Base-by-base conservation (phyloP, 2,113 vertebrate genomes). In the Gambusia affinis region DNA sequence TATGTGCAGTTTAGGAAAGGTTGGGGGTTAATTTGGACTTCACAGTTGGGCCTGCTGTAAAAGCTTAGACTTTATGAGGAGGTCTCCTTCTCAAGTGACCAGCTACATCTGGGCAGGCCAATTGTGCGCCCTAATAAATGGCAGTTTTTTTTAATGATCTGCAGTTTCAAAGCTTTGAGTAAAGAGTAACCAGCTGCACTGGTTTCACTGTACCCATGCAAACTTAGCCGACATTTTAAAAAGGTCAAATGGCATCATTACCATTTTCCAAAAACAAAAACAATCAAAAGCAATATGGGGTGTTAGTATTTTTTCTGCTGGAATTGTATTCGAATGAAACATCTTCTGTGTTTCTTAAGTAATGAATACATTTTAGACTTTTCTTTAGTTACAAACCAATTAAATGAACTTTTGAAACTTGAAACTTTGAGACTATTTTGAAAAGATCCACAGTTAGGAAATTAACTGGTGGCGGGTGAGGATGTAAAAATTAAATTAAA, bases 81-180 rank as follows among this genome's bases (percentile, higher is more conserved):
- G 82, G 78, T 85, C 76, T 80, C 77, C 78, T 76, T 88, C 89
- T 91, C 86, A 76, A 91, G 83, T 92, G 89, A 91, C 91, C 89
- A 78, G 89, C 90, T 82, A 79, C 91, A 92, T 88, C 90, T 92
- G 91, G 86, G 69, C 82, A 69, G 84, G 68, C 83, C 88, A 88
- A 90, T 87, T 89, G 85, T 82, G 81, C 80, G 74, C 78, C 72
- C 89, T 87, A 87, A 89, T 91, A 92, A 92, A 90, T 66, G 81
- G 87, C 88, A 83, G 82, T 83, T 89, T 88, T 71, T 60, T 60
- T 57, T 74, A 80, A 76, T 86, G 81, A 90, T 85, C 84, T 83
- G 82, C 73, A 54, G 27, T 85, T 93, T 91, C 87, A 91, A 90
- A 90, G 88, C 78, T 7, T 30, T 5, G 63, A 78, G 60, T 74